phyloP scores from a whole-genome alignment of 2,113 vertebrate species.

The Pogona vitticeps region DNA sequence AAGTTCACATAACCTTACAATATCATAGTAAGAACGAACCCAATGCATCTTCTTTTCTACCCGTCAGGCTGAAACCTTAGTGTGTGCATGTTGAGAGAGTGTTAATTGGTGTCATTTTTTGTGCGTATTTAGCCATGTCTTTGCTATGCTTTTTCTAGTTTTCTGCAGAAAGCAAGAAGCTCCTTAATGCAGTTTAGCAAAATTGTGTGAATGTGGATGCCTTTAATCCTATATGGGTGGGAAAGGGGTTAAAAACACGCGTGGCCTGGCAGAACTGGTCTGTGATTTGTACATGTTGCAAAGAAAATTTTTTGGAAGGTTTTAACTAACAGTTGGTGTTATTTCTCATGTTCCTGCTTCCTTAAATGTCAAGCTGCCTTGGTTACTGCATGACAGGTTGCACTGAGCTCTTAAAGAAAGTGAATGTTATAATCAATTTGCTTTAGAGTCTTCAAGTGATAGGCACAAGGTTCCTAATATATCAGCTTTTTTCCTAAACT shows the following conservation, averaged over 20 bases:
- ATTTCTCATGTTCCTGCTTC: slow-evolving; percentile 15
- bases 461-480: background rate
- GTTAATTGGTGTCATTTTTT: background rate
- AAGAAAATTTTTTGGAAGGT: slow-evolving; percentile 5
- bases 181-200: background rate
- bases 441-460: background rate
- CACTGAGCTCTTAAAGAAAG: background rate
- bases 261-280: background rate
- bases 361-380: slow-evolving; percentile 16
- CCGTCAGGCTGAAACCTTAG: background rate
- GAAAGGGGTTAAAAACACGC: background rate
- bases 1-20: background rate
- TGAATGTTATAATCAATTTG: background rate
- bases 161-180: background rate
- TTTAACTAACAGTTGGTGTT: slow-evolving; percentile 30
- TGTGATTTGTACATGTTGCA: background rate
- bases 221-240: background rate
- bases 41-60: background rate
- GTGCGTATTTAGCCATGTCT: background rate
- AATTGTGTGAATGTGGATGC: background rate
- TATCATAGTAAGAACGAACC: background rate
- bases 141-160: background rate
- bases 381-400: slow-evolving; percentile 15
- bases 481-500: background rate
- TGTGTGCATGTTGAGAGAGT: background rate